A percentile compares a stretch with the other conserved stretches of the same genome.
phyloP scores from a whole-genome alignment of 1,140 invertebrate species.

The Sinonovacula constricta region DNA sequence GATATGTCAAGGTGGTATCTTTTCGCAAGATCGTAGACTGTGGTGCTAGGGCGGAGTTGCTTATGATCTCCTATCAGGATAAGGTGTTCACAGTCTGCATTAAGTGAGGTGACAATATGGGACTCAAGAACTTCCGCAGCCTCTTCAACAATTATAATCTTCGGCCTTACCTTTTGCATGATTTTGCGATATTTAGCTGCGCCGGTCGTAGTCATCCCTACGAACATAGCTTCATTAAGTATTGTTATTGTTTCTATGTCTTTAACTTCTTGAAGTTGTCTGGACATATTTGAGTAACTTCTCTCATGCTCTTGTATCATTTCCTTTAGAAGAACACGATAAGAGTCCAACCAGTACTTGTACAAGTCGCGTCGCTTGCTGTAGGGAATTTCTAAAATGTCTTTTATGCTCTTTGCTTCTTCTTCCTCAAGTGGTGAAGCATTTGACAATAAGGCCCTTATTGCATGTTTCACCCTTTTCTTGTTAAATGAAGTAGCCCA shows the following conservation, averaged over 20 bases:
- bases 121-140: slow-evolving; percentile 77
- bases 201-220: slow-evolving; percentile 77
- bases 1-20: slow-evolving; percentile 78
- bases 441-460: slow-evolving; percentile 38
- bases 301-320: slow-evolving; percentile 10
- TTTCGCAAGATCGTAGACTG: slow-evolving; percentile 73
- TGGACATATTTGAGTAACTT: background rate
- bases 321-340: slow-evolving; percentile 26
- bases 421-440: slow-evolving; percentile 28
- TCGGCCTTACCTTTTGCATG: slow-evolving; percentile 63
- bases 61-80: slow-evolving; percentile 89
- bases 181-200: slow-evolving; percentile 69
- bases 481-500: background rate
- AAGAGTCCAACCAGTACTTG: slow-evolving; percentile 67
- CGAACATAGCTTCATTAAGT: slow-evolving; percentile 67
- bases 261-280: slow-evolving; percentile 58
- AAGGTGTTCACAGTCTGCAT: slow-evolving; percentile 86
- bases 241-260: slow-evolving; percentile 65
- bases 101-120: slow-evolving; percentile 80
- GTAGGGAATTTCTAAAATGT: slow-evolving; percentile 57
- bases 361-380: slow-evolving; percentile 70
- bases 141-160: slow-evolving; percentile 76
- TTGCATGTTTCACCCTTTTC: slow-evolving; percentile 22
- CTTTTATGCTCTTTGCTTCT: slow-evolving; percentile 23
- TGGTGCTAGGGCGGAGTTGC: slow-evolving; percentile 79